phyloP scores from a whole-genome alignment of 2,888 invertebrate species.

The Corythucha ciliata region DNA sequence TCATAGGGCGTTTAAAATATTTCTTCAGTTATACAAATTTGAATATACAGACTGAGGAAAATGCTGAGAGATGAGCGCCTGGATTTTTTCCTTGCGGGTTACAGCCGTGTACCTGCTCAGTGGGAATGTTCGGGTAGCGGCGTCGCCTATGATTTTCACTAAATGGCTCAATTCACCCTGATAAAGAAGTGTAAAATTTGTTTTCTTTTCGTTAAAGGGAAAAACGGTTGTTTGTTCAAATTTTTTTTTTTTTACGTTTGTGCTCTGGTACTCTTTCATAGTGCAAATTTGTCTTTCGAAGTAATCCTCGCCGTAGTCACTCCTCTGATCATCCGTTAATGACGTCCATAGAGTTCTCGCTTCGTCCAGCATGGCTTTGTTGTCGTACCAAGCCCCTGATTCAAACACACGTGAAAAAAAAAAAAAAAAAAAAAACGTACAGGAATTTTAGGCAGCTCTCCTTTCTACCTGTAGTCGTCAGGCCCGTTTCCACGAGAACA shows the following conservation, averaged over 20 bases:
- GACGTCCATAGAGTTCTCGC: constrained; percentile 76
- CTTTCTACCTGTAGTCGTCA: constrained; percentile 64
- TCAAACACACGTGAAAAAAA: neutral
- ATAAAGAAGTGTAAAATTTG: neutral
- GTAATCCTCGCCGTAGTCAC: constrained; percentile 70
- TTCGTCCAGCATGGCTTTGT: constrained; percentile 42
- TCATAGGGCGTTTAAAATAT: no score
- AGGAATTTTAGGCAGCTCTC: neutral
- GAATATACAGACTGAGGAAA: constrained; percentile 72
- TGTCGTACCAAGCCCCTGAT: constrained; percentile 35
- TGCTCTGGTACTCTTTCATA: constrained; percentile 51
- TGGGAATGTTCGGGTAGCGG: constrained; percentile 71
- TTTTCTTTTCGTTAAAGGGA: neutral
- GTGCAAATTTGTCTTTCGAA: constrained; percentile 71
- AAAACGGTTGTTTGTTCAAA: neutral
- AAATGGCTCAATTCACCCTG: constrained; percentile 24
- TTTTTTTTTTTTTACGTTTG: constrained; percentile 45
- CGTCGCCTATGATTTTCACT: constrained; percentile 63
- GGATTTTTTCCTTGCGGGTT: constrained; percentile 65
- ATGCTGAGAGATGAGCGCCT: constrained; percentile 70
- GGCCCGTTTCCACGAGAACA: constrained; percentile 73
- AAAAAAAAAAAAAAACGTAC: neutral
- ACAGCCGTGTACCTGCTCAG: constrained; percentile 75
- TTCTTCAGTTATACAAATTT: constrained; percentile 52
- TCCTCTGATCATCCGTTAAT: constrained; percentile 62